Conservation (phyloP, 2,888 invertebrate genomes). For the Allacma fusca region DNA sequence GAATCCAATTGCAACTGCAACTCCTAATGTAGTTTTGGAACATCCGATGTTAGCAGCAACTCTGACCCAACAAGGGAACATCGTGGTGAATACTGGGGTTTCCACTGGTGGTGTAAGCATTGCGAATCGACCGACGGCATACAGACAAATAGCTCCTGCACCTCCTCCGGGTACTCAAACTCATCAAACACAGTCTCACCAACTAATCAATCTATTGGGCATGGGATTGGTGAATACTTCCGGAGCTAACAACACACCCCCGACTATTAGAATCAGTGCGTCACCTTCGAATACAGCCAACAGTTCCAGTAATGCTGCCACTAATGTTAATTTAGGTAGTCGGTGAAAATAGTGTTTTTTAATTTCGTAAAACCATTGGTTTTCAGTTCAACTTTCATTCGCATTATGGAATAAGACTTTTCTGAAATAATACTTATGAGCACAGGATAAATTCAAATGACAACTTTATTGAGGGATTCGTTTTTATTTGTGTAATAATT, state of each 20-base stretch:
- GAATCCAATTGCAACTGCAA: conserved; percentile 58
- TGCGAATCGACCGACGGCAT: conserved; percentile 47
- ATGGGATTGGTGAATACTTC: conserved; percentile 43
- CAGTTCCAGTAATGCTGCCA: neutral
- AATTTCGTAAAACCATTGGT: too few species aligned
- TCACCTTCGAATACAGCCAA: neutral
- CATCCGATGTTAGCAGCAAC: conserved; percentile 51
- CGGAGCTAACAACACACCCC: conserved; percentile 38
- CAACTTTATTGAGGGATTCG: too few species aligned
- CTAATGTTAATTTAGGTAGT: too few species aligned
- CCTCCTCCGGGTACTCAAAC: neutral
- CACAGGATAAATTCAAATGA: too few species aligned
- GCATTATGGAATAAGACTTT: too few species aligned
- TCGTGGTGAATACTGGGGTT: conserved; percentile 26
- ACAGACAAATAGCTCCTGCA: conserved; percentile 59
- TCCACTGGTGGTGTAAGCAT: neutral
- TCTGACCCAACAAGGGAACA: conserved; percentile 48
- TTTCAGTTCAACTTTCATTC: too few species aligned
- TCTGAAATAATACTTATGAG: too few species aligned
- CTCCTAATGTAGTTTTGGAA: conserved; percentile 57
- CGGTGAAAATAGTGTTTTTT: too few species aligned
- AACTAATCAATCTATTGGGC: conserved; percentile 56
- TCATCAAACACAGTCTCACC: conserved; percentile 48
- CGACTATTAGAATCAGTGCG: conserved; percentile 53
- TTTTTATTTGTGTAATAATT: too few species aligned